These are phyloP conservation scores for Galaxias olidus DNA, from an alignment of 2,797 vertebrate species.

Conservation along the genomic window DNA sequence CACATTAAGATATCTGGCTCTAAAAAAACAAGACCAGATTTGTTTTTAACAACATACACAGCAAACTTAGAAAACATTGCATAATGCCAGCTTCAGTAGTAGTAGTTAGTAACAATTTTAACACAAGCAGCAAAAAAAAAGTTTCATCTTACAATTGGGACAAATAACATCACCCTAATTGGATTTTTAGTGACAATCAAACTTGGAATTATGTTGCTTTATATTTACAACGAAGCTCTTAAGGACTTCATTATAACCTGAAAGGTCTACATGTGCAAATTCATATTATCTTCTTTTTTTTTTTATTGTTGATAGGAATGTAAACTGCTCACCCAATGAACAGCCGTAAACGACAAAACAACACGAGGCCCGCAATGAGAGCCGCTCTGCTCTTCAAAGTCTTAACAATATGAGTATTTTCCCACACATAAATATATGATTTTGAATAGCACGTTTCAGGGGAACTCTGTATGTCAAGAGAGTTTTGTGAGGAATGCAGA, in stretches of 20 bases:
- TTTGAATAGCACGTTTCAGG: neutral
- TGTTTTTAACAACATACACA: constrained; percentile 25
- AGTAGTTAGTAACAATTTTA: constrained; percentile 34
- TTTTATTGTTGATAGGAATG: constrained; percentile 40
- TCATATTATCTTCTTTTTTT: constrained; percentile 30
- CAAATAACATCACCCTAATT: constrained; percentile 29
- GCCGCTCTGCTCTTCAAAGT: constrained; percentile 18
- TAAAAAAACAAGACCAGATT: constrained; percentile 14
- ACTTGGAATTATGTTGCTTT: constrained; percentile 46
- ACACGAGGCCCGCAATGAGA: too few species aligned
- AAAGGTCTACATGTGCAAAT: constrained; percentile 69
- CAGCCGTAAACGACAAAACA: neutral
- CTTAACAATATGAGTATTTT: neutral
- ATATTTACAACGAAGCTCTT: constrained; percentile 61
- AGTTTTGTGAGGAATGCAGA: constrained; percentile 28
- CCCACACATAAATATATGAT: neutral
- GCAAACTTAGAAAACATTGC: constrained; percentile 30
- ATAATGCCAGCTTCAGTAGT: constrained; percentile 49
- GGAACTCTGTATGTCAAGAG: neutral
- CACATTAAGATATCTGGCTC: constrained; percentile 40
- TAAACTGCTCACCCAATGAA: constrained; percentile 22
- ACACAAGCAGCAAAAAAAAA: constrained; percentile 51
- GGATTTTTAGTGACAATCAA: constrained; percentile 35
- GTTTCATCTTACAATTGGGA: constrained; percentile 30
- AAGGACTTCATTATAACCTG: constrained; percentile 54